Evolutionary conservation across 2,888 invertebrate species (phyloP).

Genomic region (Eristalis tenax): DNA sequence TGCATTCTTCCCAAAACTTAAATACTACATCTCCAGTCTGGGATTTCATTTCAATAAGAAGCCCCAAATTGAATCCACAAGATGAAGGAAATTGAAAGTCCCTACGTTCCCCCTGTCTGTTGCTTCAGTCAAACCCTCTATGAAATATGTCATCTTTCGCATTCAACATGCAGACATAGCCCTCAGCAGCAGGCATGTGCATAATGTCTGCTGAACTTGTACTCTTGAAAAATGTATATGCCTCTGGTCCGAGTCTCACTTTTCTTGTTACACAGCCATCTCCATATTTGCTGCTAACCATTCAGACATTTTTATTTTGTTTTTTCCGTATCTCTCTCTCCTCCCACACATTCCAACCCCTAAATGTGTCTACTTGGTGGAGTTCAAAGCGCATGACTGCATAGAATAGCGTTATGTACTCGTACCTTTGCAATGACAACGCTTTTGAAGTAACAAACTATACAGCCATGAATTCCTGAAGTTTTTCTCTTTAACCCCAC

Average conservation of each 20-base stretch:
- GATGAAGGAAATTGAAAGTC: background rate
- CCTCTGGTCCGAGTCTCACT: background rate
- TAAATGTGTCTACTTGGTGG: slow-evolving; percentile 26
- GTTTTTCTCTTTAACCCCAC: slow-evolving; percentile 33
- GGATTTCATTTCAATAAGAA: no score
- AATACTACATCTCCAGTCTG: no score
- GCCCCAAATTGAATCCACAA: no score
- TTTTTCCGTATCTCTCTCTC: background rate
- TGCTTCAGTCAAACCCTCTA: background rate
- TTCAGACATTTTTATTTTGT: background rate
- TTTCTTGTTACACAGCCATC: no score
- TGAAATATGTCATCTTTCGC: background rate
- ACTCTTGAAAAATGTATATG: background rate
- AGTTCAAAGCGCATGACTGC: slow-evolving; percentile 56
- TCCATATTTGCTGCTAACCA: background rate
- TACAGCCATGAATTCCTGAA: background rate
- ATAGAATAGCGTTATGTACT: slow-evolving; percentile 11
- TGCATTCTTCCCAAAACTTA: no score
- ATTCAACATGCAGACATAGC: slow-evolving; percentile 54
- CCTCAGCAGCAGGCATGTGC: slow-evolving; percentile 41
- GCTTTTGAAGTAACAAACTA: slow-evolving; percentile 55
- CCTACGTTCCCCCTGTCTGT: background rate
- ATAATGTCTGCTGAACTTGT: slow-evolving; percentile 3
- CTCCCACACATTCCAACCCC: slow-evolving; percentile 27
- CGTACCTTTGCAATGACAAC: slow-evolving; percentile 30